Evolutionary conservation across 1,140 invertebrate species (phyloP).

Genomic region (Grapholita molesta): DNA sequence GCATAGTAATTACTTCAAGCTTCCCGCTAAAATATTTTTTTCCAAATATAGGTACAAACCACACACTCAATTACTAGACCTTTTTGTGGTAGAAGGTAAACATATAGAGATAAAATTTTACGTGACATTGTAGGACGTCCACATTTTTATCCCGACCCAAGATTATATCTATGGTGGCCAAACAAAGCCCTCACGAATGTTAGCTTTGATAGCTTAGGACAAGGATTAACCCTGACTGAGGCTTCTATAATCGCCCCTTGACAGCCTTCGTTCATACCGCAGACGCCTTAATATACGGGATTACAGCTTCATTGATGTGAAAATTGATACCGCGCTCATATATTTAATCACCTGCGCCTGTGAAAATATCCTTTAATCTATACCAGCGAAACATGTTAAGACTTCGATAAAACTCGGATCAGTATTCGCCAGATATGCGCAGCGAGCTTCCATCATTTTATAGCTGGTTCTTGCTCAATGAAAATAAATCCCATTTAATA

Average conservation of each 20-base stretch:
- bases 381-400: slow-evolving; percentile 1
- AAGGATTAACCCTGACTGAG: slow-evolving; percentile 22
- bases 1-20: no score
- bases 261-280: slow-evolving; percentile 35
- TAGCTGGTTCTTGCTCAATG: slow-evolving; percentile 1
- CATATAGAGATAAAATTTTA: not conserved
- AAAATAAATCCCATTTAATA: slow-evolving; percentile 13
- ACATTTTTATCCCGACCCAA: not conserved
- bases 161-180: not conserved
- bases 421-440: not conserved
- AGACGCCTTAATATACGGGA: slow-evolving; percentile 24
- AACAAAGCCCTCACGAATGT: slow-evolving; percentile 4
- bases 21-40: no score
- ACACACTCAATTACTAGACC: no score
- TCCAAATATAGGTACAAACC: no score
- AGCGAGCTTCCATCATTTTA: not conserved
- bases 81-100: no score
- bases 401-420: slow-evolving; percentile 5
- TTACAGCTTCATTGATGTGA: slow-evolving; percentile 39
- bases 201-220: slow-evolving; percentile 3
- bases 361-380: slow-evolving; percentile 19
- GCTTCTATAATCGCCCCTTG: slow-evolving; percentile 29
- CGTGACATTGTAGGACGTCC: not conserved
- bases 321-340: slow-evolving; percentile 27
- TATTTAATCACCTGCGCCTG: slow-evolving; percentile 30